Conservation (phyloP, 2,888 invertebrate species). For the Ferdinandea cuprea region DNA sequence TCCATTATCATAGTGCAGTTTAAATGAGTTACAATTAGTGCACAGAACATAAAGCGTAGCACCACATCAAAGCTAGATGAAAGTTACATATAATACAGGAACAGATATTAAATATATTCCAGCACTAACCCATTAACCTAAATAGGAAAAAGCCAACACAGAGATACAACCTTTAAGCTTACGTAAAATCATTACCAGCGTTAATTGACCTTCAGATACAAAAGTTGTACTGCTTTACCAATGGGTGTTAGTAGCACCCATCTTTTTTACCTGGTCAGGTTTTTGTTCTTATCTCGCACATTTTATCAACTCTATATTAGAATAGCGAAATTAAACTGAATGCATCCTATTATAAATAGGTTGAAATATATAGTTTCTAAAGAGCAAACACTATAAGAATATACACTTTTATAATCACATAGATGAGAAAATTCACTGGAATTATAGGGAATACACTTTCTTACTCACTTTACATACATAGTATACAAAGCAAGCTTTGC, state of each 20-base stretch:
- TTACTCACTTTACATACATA: too few species aligned
- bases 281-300: background rate
- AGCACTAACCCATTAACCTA: constrained; percentile 33
- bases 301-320: background rate
- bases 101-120: background rate
- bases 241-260: background rate
- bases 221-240: constrained; percentile 13
- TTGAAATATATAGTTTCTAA: too few species aligned
- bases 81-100: background rate
- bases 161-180: constrained; percentile 1
- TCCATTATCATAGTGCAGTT: too few species aligned
- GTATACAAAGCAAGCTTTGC: constrained; percentile 13
- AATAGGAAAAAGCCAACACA: background rate
- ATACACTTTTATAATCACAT: background rate
- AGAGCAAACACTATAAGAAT: too few species aligned
- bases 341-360: too few species aligned
- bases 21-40: too few species aligned
- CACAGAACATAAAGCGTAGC: too few species aligned
- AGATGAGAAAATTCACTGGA: background rate
- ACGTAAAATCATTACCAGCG: constrained; percentile 14
- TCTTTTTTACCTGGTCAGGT: constrained; percentile 36
- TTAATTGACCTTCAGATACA: constrained; percentile 27
- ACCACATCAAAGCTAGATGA: background rate
- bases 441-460: too few species aligned
- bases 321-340: too few species aligned